A percentile compares a stretch with the other conserved stretches of the same genome.
These are phyloP conservation scores for Tenthredo mesomela DNA, from an alignment of 2,888 invertebrate species.

Conservation along the genomic window DNA sequence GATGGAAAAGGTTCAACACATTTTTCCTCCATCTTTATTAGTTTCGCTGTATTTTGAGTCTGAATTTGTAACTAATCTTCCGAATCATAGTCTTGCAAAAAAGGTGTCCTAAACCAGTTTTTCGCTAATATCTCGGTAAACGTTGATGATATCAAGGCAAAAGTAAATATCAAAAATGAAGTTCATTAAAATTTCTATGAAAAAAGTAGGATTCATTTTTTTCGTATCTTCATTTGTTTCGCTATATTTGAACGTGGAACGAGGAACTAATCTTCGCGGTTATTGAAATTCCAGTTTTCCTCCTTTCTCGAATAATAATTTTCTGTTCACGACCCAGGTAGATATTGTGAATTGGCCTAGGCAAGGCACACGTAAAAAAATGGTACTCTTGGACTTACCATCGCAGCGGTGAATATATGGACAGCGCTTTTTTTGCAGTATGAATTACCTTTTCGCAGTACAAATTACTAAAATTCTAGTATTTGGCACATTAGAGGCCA, in stretches of 20 bases:
- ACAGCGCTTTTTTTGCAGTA: too few relatives aligned
- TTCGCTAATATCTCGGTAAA: background rate
- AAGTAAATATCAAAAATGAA: background rate
- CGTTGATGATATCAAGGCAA: background rate
- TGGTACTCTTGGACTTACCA: too few relatives aligned
- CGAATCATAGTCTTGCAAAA: too few relatives aligned
- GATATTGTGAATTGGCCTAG: too few relatives aligned
- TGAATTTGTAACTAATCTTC: too few relatives aligned
- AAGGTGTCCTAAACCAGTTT: too few relatives aligned
- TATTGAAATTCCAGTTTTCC: background rate
- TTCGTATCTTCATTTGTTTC: background rate
- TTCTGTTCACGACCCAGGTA: too few relatives aligned
- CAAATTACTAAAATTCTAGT: too few relatives aligned
- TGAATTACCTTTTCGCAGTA: too few relatives aligned
- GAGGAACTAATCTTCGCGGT: background rate
- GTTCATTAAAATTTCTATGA: background rate
- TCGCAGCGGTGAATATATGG: too few relatives aligned
- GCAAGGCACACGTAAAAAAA: too few relatives aligned
- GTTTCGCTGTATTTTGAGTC: background rate
- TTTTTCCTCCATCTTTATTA: background rate
- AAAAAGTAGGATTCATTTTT: background rate
- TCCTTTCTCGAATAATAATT: background rate
- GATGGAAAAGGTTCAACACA: background rate
- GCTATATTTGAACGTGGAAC: background rate
- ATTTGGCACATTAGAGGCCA: too few relatives aligned